A percentile compares a stretch with the other conserved stretches of the same genome.
Conservation (phyloP, 2,797 vertebrate species). For the Enteromius mattozi region DNA sequence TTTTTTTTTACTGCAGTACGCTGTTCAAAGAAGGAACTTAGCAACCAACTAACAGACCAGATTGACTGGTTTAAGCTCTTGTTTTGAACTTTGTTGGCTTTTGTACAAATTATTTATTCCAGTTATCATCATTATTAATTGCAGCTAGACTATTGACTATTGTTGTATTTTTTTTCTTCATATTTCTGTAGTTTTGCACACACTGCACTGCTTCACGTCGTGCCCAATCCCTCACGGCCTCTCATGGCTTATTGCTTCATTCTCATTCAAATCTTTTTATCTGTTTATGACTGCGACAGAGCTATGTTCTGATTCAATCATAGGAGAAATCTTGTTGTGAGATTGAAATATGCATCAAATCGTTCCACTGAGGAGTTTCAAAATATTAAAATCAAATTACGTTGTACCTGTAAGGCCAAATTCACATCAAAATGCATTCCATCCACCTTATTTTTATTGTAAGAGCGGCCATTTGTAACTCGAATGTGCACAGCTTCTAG, state of each 20-base stretch:
- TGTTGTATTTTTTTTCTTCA: not conserved
- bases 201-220: not conserved
- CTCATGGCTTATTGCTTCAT: conserved; percentile 25
- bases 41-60: not conserved
- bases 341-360: conserved; percentile 29
- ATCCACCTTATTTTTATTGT: not conserved
- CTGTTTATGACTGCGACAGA: conserved; percentile 28
- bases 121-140: not conserved
- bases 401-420: conserved; percentile 39
- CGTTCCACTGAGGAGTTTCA: conserved; percentile 26
- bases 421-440: conserved; percentile 46
- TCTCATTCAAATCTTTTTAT: conserved; percentile 34
- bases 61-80: not conserved
- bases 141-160: not conserved
- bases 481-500: not conserved
- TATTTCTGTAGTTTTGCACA: not conserved
- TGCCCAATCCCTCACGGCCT: not conserved
- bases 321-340: conserved; percentile 18
- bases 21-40: not conserved
- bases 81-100: not conserved
- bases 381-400: conserved; percentile 23
- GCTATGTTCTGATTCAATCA: conserved; percentile 11
- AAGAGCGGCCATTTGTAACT: not conserved
- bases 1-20: not conserved
- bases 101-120: not conserved